A percentile compares a stretch with the other conserved stretches of the same genome.
Evolutionary conservation across 2,113 vertebrate species (phyloP).

Genomic region (Trichomycterus rosablanca): DNA sequence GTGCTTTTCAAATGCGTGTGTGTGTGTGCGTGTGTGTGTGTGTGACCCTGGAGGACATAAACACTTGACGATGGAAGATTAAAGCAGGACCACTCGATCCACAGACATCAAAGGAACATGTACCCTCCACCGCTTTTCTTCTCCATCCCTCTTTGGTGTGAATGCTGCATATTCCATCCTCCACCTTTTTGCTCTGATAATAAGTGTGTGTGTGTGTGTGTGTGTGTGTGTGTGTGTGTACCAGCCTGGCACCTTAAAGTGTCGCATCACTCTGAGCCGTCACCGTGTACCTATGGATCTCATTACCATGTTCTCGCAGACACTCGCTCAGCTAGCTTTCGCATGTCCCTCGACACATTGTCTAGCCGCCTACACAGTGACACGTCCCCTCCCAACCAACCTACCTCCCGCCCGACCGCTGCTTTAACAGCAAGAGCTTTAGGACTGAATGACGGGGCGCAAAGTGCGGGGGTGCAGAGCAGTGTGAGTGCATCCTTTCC

Average conservation of each 20-base stretch:
- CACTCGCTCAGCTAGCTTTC: background rate
- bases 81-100: conserved; percentile 20
- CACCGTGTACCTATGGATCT: conserved; percentile 32
- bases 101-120: background rate
- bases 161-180: background rate
- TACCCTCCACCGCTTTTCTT: background rate
- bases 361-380: conserved; percentile 7
- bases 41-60: conserved; percentile 21
- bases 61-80: conserved; percentile 24
- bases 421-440: background rate
- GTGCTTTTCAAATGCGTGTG: no score
- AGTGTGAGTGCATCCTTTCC: background rate
- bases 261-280: conserved; percentile 2
- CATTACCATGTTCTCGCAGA: conserved; percentile 30
- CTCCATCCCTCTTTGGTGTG: background rate
- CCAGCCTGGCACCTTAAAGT: conserved; percentile 22
- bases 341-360: background rate
- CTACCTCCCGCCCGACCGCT: background rate
- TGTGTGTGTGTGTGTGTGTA: conserved; percentile 15
- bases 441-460: background rate
- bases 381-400: background rate
- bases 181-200: no score
- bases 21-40: conserved; percentile 16
- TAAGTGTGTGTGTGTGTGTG: conserved; percentile 9
- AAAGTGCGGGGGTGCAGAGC: background rate